These are phyloP conservation scores for Paramormyrops kingsleyae DNA, from an alignment of 2,113 vertebrate species.

Conservation along the genomic window DNA sequence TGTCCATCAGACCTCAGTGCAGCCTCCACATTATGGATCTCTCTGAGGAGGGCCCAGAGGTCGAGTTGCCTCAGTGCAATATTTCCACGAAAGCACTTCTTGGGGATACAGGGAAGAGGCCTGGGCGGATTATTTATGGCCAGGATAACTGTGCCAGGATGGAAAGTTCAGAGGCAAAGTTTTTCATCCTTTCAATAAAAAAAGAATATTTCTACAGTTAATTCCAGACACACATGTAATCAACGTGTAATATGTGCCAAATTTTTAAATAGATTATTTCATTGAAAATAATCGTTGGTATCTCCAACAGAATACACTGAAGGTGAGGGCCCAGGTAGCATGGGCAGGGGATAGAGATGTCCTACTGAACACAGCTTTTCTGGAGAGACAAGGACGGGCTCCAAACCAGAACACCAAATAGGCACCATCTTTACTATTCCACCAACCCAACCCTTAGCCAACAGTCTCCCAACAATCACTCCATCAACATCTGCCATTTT, in stretches of 20 bases:
- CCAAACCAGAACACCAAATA: background rate
- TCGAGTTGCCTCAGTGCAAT: background rate
- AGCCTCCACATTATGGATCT: background rate
- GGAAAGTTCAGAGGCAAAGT: background rate
- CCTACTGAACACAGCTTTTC: background rate
- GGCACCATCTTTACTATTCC: background rate
- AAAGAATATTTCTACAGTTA: background rate
- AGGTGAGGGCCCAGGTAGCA: background rate
- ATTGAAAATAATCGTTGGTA: background rate
- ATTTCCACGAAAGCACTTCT: background rate
- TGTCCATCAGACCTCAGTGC: background rate
- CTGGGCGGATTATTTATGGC: background rate
- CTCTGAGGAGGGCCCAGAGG: background rate
- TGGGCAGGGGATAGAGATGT: background rate
- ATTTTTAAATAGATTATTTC: background rate
- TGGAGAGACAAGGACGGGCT: background rate
- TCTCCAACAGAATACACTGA: background rate
- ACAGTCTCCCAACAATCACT: background rate
- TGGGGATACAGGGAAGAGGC: background rate
- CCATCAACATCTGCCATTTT: background rate
- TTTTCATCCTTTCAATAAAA: background rate
- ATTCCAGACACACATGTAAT: constrained; percentile 6
- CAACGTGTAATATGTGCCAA: background rate
- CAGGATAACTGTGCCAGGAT: background rate
- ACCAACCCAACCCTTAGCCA: background rate